phyloP scores from a whole-genome alignment of 1,140 invertebrate genomes.

The Sesamia nonagrioides region DNA sequence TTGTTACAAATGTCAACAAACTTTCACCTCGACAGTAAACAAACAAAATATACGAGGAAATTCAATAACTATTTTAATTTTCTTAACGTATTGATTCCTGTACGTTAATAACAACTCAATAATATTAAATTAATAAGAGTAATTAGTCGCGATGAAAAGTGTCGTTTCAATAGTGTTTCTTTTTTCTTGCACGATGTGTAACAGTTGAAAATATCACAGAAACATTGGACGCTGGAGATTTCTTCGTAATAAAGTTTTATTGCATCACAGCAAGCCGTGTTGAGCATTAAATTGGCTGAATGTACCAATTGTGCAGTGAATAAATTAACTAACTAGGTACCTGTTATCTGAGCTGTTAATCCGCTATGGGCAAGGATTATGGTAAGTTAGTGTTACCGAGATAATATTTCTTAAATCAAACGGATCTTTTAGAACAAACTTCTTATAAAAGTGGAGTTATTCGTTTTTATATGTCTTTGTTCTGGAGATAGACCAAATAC shows the following conservation, averaged over 20 bases:
- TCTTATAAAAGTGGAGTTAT: background rate
- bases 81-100: background rate
- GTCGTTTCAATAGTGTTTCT: background rate
- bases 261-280: constrained; percentile 4
- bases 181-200: constrained; percentile 42
- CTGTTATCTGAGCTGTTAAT: background rate
- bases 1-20: constrained; percentile 25
- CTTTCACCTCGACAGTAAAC: constrained; percentile 40
- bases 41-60: constrained; percentile 15
- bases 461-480: background rate
- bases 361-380: constrained; percentile 75
- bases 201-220: constrained; percentile 43
- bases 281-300: constrained; percentile 45
- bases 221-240: constrained; percentile 16
- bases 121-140: background rate
- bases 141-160: constrained; percentile 32
- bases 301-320: constrained; percentile 38
- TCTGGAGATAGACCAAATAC: background rate
- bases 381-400: constrained; percentile 62
- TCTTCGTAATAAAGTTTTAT: constrained; percentile 28
- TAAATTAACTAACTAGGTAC: constrained; percentile 25
- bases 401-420: background rate
- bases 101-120: background rate
- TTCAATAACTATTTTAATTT: constrained; percentile 1
- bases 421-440: background rate